These are phyloP conservation scores for Solenopsis fugax DNA, from an alignment of 1,140 invertebrate species.

Conservation along the genomic window DNA sequence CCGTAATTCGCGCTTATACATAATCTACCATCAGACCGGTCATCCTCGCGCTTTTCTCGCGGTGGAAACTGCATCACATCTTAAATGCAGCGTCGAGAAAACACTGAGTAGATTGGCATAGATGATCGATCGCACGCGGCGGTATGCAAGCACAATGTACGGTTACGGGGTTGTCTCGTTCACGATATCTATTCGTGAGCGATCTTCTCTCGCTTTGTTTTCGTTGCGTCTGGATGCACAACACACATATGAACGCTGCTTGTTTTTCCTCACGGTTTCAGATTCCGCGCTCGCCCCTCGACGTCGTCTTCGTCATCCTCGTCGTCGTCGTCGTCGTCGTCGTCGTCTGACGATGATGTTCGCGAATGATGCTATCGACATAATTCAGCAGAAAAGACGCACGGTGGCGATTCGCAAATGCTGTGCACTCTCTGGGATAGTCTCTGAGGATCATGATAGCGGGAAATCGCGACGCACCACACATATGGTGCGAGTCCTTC, in stretches of 20 bases:
- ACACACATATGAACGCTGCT: slow-evolving; percentile 29
- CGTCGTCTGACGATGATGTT: slow-evolving; percentile 58
- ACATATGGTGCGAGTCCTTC: slow-evolving; percentile 22
- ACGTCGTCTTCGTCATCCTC: not conserved
- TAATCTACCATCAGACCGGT: slow-evolving; percentile 12
- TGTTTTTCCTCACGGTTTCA: slow-evolving; percentile 68
- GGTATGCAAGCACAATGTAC: slow-evolving; percentile 29
- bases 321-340: slow-evolving; percentile 2
- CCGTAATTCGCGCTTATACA: not conserved
- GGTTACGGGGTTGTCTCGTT: slow-evolving; percentile 68
- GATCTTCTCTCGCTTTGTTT: slow-evolving; percentile 59
- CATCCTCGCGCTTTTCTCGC: slow-evolving; percentile 47
- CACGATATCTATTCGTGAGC: slow-evolving; percentile 66
- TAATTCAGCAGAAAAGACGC: slow-evolving; percentile 66
- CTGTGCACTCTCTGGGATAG: slow-evolving; percentile 21
- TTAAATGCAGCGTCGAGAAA: slow-evolving; percentile 38
- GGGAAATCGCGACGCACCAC: slow-evolving; percentile 64
- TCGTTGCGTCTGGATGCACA: slow-evolving; percentile 57
- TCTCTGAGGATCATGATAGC: slow-evolving; percentile 63
- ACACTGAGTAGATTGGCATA: slow-evolving; percentile 40
- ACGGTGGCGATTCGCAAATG: slow-evolving; percentile 60
- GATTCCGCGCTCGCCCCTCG: slow-evolving; percentile 29
- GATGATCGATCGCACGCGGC: slow-evolving; percentile 41
- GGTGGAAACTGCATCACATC: slow-evolving; percentile 23
- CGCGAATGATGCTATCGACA: slow-evolving; percentile 69